phyloP scores from a whole-genome alignment of 2,888 invertebrate genomes.

The Caenorhabditis macrosperma region DNA sequence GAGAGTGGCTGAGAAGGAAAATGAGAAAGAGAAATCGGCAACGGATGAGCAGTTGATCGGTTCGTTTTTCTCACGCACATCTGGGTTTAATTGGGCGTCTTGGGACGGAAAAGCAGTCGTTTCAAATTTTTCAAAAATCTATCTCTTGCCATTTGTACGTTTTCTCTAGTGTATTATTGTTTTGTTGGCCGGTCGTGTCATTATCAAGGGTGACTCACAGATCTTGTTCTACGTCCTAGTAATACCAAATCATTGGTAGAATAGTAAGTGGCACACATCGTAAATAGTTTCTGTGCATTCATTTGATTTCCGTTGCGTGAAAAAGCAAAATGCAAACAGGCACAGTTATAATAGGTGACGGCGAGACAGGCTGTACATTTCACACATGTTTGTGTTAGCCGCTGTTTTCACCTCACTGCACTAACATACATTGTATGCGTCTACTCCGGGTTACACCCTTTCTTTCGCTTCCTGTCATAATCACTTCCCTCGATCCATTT shows the following conservation, averaged over 20 bases:
- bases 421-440: constrained; percentile 12
- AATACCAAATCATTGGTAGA: neutral
- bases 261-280: neutral
- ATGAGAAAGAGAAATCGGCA: constrained; percentile 26
- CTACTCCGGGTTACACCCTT: constrained; percentile 10
- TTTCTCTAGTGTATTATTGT: neutral
- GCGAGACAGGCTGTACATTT: constrained; percentile 17
- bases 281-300: constrained; percentile 1
- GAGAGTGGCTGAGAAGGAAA: constrained; percentile 35
- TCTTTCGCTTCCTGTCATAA: neutral
- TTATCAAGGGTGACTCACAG: constrained; percentile 13
- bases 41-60: constrained; percentile 40
- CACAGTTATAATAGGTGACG: constrained; percentile 39
- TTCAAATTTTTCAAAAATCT: neutral
- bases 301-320: neutral
- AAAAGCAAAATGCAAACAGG: constrained; percentile 17
- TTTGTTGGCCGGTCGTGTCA: neutral
- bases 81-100: constrained; percentile 37
- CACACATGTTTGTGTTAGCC: constrained; percentile 50
- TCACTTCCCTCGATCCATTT: neutral
- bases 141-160: neutral
- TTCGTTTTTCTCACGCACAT: constrained; percentile 29
- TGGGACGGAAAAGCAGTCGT: too few species aligned
- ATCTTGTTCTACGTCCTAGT: neutral
- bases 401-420: constrained; percentile 45